phyloP scores from a whole-genome alignment of 2,113 vertebrate genomes.

The Pipra filicauda region DNA sequence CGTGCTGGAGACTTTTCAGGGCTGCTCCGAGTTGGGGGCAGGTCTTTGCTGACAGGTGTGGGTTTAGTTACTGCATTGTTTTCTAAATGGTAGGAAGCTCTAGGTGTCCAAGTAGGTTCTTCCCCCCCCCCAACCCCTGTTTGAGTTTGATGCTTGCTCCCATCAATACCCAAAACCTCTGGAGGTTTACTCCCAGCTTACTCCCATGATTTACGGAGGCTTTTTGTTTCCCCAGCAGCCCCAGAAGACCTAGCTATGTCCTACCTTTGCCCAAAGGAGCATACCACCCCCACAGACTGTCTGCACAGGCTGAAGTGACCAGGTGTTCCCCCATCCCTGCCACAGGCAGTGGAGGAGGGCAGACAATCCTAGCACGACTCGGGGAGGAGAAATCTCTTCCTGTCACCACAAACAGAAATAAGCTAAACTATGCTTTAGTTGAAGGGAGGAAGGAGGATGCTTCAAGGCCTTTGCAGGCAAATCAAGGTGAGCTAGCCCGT shows the following conservation, averaged over 20 bases:
- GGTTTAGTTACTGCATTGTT: background rate
- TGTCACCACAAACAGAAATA: background rate
- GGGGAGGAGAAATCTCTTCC: background rate
- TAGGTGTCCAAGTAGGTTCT: background rate
- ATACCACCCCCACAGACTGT: rapidly evolving
- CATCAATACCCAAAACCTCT: background rate
- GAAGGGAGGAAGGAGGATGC: background rate
- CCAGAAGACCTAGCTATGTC: background rate
- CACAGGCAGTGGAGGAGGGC: background rate
- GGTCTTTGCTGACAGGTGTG: background rate
- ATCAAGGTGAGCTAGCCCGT: background rate
- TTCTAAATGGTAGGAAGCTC: background rate
- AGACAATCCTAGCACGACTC: background rate
- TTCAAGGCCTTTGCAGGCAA: background rate
- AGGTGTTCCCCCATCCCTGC: background rate
- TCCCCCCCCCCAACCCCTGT: background rate
- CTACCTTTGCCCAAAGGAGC: background rate
- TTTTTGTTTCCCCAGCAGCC: background rate
- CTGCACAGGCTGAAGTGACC: background rate
- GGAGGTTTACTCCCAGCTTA: background rate
- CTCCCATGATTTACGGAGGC: background rate
- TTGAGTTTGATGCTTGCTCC: background rate
- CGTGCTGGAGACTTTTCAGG: background rate
- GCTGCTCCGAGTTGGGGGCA: background rate
- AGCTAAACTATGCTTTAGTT: background rate